Evolutionary conservation across 2,888 invertebrate species (phyloP).

Genomic region (Scaptomyza tumidula): DNA sequence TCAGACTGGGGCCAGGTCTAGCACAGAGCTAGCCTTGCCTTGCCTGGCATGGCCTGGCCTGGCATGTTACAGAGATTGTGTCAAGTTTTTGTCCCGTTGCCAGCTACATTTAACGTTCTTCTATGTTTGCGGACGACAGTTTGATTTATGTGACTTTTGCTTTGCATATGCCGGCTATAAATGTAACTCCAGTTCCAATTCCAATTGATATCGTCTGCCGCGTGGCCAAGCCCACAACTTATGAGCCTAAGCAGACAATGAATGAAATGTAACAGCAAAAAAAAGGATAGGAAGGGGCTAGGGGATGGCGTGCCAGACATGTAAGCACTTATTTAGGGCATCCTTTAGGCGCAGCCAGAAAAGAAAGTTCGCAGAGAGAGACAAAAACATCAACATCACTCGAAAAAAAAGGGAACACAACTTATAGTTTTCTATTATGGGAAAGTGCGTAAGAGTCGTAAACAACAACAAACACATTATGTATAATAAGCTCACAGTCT

Average conservation of each 20-base stretch:
- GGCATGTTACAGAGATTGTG: conserved; percentile 59
- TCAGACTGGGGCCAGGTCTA: background rate
- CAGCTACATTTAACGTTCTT: conserved; percentile 19
- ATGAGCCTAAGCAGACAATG: conserved; percentile 35
- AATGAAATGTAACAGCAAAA: conserved; percentile 4
- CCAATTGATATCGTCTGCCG: conserved; percentile 21
- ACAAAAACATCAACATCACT: background rate
- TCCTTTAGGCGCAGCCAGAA: conserved; percentile 25
- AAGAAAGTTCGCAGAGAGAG: background rate
- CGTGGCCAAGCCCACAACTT: conserved; percentile 40
- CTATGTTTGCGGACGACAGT: conserved; percentile 9
- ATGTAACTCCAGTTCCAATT: conserved; percentile 19
- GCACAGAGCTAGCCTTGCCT: background rate
- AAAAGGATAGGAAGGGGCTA: background rate
- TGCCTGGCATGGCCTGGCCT: conserved; percentile 33
- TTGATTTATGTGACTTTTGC: conserved; percentile 62
- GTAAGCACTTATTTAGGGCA: conserved; percentile 62
- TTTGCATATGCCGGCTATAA: conserved; percentile 59
- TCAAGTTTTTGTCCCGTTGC: conserved; percentile 54
- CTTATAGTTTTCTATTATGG: conserved; percentile 47
- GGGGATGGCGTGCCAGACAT: conserved; percentile 6
- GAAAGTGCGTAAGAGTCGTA: conserved; percentile 54
- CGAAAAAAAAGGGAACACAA: conserved; percentile 19
- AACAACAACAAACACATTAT: conserved; percentile 57
- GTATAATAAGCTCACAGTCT: conserved; percentile 28